Base-by-base conservation (phyloP, 2,888 invertebrate species). In the Caenorhabditis auriculariae region DNA sequence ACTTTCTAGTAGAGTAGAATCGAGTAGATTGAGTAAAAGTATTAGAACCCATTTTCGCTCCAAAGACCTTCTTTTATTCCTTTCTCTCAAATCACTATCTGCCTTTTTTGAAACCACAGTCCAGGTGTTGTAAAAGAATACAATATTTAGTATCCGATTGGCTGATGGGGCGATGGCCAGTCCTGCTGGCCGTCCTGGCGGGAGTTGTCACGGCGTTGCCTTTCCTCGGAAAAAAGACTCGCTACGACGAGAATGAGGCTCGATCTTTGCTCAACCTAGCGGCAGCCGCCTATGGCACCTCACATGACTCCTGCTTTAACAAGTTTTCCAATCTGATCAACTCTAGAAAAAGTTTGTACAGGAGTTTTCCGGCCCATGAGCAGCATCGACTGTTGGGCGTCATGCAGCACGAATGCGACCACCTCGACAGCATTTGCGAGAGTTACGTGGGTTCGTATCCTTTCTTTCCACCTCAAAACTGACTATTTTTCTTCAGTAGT, bases 241-340 rank as follows among this genome's bases (percentile, higher is more conserved):
- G 47, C 23, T 76, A 76, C 51, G 64, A 76, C 54, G 74, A 75
- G 54, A 55, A 41, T 4, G 72, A 74, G 50, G 76, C 76, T 7
- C 37, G 68, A 45, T 59, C 54, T 43, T 53, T 77, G 53, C 52
- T 73, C 12, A 69, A 67, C 23, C 46, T 77, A 39, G 66, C 76
- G 0, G 76, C 76, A 0, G 77, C 75, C 0, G 71, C 77, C 0
- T 77, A 77, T 64, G 73, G 72, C 12, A 53, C 51, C 6, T 42
- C 62, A 46, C 74, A 75, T 24, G 57, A 60, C 26, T 60, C 61
- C 15, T 77, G 77, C 51, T 55, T 77, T 6, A 66, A 59, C 15
- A 66, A 65, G 75, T 75, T 47, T 35, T 45, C 48, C 26, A 29
- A 26, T 21, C 32, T 43, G 4, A 7, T 38, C 27, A 12, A 19